A percentile compares a stretch with the other conserved stretches of the same genome.
Evolutionary conservation across 1,140 invertebrate species (phyloP).

Genomic region (Prorops nasuta): DNA sequence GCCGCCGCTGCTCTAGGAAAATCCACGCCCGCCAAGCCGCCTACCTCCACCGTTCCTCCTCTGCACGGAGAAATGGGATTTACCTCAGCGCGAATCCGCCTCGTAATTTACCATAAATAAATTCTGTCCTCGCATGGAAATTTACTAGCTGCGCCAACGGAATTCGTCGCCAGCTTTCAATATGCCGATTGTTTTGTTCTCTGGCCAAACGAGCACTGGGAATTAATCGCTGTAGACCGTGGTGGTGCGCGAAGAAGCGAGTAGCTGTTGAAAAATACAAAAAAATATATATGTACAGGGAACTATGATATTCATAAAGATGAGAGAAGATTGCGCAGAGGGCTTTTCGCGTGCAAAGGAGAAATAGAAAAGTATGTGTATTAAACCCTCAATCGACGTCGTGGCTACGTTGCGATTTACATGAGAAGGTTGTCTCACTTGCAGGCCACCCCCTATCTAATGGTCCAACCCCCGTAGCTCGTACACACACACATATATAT

Average conservation of each 20-base stretch:
- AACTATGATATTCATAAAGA: too few relatives aligned
- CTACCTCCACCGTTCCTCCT: background rate
- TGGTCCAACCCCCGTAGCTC: too few relatives aligned
- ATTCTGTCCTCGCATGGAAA: slow-evolving; percentile 7
- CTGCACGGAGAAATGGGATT: slow-evolving; percentile 17
- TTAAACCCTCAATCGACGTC: slow-evolving; percentile 34
- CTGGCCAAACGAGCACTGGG: background rate
- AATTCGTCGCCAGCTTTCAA: background rate
- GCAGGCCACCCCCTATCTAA: too few relatives aligned
- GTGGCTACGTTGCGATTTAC: slow-evolving; percentile 34
- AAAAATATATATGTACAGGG: too few relatives aligned
- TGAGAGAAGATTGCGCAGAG: too few relatives aligned
- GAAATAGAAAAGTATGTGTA: slow-evolving; percentile 34
- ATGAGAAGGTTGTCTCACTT: too few relatives aligned
- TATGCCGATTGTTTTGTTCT: too few relatives aligned
- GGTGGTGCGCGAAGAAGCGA: too few relatives aligned
- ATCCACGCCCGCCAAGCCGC: slow-evolving; percentile 5
- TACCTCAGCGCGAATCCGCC: slow-evolving; percentile 2
- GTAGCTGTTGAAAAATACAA: too few relatives aligned
- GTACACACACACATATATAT: too few relatives aligned
- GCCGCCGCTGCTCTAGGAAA: too few relatives aligned
- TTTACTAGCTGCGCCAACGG: background rate
- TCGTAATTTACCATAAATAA: slow-evolving; percentile 18
- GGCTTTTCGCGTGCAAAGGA: too few relatives aligned
- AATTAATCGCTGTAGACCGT: background rate